phyloP scores from a whole-genome alignment of 2,797 vertebrate genomes.

The Sebastolobus altivelis region DNA sequence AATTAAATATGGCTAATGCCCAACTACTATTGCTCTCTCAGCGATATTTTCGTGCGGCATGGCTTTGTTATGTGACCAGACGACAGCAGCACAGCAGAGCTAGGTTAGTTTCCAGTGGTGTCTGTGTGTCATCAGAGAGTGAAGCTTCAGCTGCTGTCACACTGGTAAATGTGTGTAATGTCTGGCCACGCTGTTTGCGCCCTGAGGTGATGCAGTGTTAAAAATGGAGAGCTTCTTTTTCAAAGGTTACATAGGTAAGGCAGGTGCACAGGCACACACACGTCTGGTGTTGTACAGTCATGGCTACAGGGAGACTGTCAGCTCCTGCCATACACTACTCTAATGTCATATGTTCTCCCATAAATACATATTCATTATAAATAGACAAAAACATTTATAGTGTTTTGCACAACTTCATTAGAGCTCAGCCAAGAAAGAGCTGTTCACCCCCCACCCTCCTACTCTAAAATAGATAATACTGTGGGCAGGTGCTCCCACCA shows the following conservation, averaged over 20 bases:
- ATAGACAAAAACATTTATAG: not conserved
- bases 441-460: not conserved
- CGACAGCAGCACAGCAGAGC: not conserved
- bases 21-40: not conserved
- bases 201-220: not conserved
- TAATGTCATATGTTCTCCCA: not conserved
- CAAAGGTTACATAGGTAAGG: constrained; percentile 4
- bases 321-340: not conserved
- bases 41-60: not conserved
- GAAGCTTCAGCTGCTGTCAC: not conserved
- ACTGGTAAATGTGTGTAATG: not conserved
- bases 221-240: not conserved
- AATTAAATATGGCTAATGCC: not conserved
- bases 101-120: not conserved
- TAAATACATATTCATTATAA: not conserved
- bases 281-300: not conserved
- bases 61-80: constrained; percentile 43
- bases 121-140: not conserved
- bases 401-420: not conserved
- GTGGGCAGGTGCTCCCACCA: not conserved
- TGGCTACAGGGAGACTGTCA: not conserved
- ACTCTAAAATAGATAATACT: not conserved
- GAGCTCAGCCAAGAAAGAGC: not conserved
- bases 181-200: not conserved
- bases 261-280: constrained; percentile 39